Conservation (phyloP, 2,113 vertebrate genomes). For the Mastomys natalensis region DNA sequence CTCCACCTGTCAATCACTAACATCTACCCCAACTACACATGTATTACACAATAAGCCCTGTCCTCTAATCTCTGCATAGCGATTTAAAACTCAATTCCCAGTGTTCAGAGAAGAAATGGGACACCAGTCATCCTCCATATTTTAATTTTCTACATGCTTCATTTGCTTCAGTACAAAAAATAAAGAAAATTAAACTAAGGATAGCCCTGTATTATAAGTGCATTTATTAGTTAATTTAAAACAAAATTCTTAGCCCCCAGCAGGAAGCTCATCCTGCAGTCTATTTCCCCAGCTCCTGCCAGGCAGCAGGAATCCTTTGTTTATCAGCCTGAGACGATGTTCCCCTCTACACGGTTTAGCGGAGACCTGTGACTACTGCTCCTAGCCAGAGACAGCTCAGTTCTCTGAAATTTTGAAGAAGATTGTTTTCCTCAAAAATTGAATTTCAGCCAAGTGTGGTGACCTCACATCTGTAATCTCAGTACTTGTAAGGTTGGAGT, state of each 20-base stretch:
- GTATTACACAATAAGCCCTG: too few relatives aligned
- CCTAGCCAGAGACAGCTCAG: not conserved
- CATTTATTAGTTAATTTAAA: not conserved
- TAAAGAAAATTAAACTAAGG: too few relatives aligned
- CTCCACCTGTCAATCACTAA: not conserved
- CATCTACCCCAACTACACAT: not conserved
- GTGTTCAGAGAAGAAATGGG: not conserved
- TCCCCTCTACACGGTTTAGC: fast-evolving
- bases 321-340: not conserved
- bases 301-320: not conserved
- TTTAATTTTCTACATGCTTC: too few relatives aligned
- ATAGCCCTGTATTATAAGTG: fast-evolving
- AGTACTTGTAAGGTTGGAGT: not conserved
- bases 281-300: too few relatives aligned
- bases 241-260: fast-evolving
- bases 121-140: not conserved
- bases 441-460: not conserved
- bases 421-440: not conserved
- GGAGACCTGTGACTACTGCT: too few relatives aligned
- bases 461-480: not conserved
- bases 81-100: not conserved
- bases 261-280: not conserved
- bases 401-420: not conserved
- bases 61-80: fast-evolving
- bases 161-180: not conserved